These are phyloP conservation scores for Euglossa dilemma DNA, from an alignment of 1,140 invertebrate species.

Conservation along the genomic window DNA sequence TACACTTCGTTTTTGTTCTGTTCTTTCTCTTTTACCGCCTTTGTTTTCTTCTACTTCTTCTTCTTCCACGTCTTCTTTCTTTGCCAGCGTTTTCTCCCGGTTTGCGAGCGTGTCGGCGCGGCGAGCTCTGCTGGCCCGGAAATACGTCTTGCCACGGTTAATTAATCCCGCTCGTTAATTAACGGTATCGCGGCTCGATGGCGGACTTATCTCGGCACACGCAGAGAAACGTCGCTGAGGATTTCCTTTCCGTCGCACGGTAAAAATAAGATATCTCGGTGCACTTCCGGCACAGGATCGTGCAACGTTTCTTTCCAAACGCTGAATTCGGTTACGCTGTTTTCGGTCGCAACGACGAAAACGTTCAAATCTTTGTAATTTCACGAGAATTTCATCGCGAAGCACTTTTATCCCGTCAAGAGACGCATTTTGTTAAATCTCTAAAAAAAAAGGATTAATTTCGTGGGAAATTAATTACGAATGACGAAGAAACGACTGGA, in stretches of 20 bases:
- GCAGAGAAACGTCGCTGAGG: no score
- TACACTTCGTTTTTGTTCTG: background rate
- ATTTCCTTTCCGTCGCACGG: background rate
- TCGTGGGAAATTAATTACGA: background rate
- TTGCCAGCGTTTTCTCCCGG: slow-evolving; percentile 20
- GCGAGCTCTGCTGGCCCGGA: slow-evolving; percentile 34
- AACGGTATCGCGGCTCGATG: background rate
- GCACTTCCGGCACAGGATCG: background rate
- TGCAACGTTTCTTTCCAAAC: background rate
- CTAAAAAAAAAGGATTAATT: no score
- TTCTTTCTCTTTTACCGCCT: background rate
- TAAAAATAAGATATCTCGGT: background rate
- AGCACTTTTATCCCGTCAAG: no score
- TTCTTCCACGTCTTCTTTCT: background rate
- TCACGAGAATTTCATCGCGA: no score
- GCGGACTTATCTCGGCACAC: background rate
- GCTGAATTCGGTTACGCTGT: background rate
- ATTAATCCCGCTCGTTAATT: background rate
- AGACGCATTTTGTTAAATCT: background rate
- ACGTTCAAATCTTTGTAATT: no score
- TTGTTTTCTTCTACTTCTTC: background rate
- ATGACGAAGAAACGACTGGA: background rate
- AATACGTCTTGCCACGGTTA: background rate
- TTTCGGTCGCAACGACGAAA: no score
- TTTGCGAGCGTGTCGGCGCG: slow-evolving; percentile 18